phyloP scores from a whole-genome alignment of 2,113 vertebrate species.

The Nibea coibor region DNA sequence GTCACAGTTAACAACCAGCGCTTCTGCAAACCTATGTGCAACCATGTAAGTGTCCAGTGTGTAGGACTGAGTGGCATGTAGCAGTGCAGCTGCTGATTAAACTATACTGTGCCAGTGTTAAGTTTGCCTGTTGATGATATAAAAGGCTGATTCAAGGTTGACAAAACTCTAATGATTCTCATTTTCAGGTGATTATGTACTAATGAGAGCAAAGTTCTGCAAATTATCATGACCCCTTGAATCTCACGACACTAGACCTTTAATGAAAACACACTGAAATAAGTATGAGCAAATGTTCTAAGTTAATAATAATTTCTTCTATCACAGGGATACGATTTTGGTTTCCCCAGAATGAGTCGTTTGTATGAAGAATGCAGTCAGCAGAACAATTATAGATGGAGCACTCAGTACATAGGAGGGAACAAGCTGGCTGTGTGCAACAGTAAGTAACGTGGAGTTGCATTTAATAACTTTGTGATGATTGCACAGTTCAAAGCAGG shows the following conservation, averaged over 20 bases:
- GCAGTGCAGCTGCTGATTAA: too few species aligned
- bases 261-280: background rate
- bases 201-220: too few species aligned
- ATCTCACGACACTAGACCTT: too few species aligned
- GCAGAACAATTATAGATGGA: conserved; percentile 70
- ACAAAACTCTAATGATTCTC: too few species aligned
- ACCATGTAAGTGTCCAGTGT: conserved; percentile 70
- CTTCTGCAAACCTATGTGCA: conserved; percentile 89
- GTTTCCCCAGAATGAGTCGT: conserved; percentile 78
- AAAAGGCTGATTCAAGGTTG: too few species aligned
- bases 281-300: background rate
- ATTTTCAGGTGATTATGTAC: too few species aligned
- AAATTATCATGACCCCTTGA: too few species aligned
- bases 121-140: too few species aligned
- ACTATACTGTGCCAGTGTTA: too few species aligned
- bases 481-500: background rate
- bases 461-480: background rate
- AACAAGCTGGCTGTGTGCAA: conserved; percentile 79
- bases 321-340: conserved; percentile 86
- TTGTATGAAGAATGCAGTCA: conserved; percentile 79
- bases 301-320: background rate
- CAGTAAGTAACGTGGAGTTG: conserved; percentile 63
- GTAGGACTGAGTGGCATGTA: too few species aligned
- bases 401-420: conserved; percentile 71
- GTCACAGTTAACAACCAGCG: conserved; percentile 46